phyloP scores from a whole-genome alignment of 2,113 vertebrate genomes.

The Pycnonotus jocosus region DNA sequence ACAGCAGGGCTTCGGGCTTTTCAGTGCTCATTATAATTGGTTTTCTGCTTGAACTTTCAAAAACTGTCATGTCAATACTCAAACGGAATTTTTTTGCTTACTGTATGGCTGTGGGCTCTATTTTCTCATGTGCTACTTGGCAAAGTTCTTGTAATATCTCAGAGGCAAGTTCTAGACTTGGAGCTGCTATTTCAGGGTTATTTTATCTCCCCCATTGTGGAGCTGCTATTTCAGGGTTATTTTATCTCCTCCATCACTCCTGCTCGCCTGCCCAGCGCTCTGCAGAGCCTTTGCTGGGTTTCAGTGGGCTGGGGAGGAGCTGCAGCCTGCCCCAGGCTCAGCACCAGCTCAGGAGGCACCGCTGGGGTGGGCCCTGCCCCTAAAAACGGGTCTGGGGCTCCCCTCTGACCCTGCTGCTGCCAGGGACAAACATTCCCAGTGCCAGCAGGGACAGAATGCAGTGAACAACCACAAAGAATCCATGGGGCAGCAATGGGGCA shows the following conservation, averaged over 20 bases:
- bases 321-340: not conserved
- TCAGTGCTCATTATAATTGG: constrained; percentile 87
- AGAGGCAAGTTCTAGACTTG: constrained; percentile 77
- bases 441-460: not conserved
- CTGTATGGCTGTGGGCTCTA: constrained; percentile 82
- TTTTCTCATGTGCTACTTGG: constrained; percentile 84
- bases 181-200: constrained; percentile 70
- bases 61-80: constrained; percentile 92
- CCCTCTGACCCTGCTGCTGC: not conserved
- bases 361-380: not conserved
- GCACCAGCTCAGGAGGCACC: not conserved
- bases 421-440: not conserved
- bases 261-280: not conserved
- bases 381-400: not conserved
- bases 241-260: constrained; percentile 41
- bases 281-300: not conserved
- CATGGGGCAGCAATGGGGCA: rapidly evolving
- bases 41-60: constrained; percentile 94
- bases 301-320: not conserved
- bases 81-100: constrained; percentile 87
- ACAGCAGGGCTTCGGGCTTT: constrained; percentile 83
- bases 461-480: not conserved
- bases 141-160: constrained; percentile 87
- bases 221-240: constrained; percentile 70
- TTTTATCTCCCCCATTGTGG: constrained; percentile 59